A percentile compares a stretch with the other conserved stretches of the same genome.
Evolutionary conservation across 2,888 invertebrate species (phyloP).

Genomic region (Sericinus montela): DNA sequence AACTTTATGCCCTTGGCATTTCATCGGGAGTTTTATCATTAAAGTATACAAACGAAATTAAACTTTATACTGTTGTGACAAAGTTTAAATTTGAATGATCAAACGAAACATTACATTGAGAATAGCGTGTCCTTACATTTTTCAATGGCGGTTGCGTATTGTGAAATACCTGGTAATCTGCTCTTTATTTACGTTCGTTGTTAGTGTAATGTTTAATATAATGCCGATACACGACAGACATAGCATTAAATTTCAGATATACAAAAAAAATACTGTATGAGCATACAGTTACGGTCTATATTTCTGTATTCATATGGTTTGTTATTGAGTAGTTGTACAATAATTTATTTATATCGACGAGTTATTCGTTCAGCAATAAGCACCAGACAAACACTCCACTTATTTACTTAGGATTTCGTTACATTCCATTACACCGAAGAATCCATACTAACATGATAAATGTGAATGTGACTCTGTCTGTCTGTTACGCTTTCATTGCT

Average conservation of each 20-base stretch:
- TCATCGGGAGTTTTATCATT: constrained; percentile 1
- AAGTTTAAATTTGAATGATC: background rate
- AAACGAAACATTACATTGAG: background rate
- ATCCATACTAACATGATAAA: no score
- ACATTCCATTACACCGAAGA: no score
- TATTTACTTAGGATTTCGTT: no score
- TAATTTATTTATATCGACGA: no score
- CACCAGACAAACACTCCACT: no score
- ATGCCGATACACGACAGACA: constrained; percentile 29
- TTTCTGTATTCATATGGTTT: no score
- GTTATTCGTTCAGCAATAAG: no score
- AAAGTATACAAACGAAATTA: background rate
- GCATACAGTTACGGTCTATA: no score
- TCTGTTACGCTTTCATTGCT: no score
- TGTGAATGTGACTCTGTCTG: no score
- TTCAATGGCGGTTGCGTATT: constrained; percentile 31
- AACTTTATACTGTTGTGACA: background rate
- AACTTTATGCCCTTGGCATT: background rate
- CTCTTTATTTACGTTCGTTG: constrained; percentile 39
- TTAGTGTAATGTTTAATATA: constrained; percentile 39
- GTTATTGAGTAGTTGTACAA: no score
- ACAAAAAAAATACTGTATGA: background rate
- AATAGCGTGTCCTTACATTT: background rate
- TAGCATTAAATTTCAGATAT: no score
- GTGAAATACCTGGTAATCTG: constrained; percentile 42